phyloP scores from a whole-genome alignment of 2,797 vertebrate genomes.

The Sebastes oblongus region DNA sequence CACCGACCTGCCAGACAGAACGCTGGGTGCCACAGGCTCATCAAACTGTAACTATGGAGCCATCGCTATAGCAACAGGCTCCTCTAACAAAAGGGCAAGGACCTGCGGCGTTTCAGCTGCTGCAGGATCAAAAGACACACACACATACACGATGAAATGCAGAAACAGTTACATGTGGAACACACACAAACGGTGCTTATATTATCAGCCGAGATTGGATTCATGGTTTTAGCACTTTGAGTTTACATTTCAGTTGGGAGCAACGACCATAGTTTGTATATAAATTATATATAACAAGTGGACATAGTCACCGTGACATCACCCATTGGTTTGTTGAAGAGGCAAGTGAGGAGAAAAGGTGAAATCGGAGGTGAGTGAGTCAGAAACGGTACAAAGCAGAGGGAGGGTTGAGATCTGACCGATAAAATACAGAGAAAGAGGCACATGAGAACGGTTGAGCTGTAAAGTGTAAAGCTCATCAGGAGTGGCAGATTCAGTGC shows the following conservation, averaged over 20 bases:
- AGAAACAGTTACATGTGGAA: background rate
- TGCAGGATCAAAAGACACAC: conserved; percentile 12
- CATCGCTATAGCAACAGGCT: conserved; percentile 64
- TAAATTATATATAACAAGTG: too few species aligned
- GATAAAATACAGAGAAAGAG: background rate
- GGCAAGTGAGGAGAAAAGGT: background rate
- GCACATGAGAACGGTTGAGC: background rate
- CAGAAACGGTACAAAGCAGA: background rate
- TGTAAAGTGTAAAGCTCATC: conserved; percentile 30
- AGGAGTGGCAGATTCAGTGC: conserved; percentile 52
- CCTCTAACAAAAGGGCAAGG: conserved; percentile 51
- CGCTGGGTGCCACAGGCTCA: conserved; percentile 1
- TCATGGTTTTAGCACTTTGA: background rate
- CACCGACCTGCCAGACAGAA: conserved; percentile 21
- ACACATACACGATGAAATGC: background rate
- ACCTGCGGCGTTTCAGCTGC: conserved; percentile 33
- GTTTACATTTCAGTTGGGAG: background rate
- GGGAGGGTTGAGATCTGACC: background rate
- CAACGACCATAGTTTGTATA: too few species aligned
- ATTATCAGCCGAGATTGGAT: background rate
- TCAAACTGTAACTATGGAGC: conserved; percentile 36
- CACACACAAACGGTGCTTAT: background rate
- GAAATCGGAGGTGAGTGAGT: background rate
- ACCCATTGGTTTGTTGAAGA: background rate
- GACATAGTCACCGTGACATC: too few species aligned